A percentile compares a stretch with the other conserved stretches of the same genome.
Evolutionary conservation across 1,140 invertebrate species (phyloP).

Genomic region (Homarus americanus): DNA sequence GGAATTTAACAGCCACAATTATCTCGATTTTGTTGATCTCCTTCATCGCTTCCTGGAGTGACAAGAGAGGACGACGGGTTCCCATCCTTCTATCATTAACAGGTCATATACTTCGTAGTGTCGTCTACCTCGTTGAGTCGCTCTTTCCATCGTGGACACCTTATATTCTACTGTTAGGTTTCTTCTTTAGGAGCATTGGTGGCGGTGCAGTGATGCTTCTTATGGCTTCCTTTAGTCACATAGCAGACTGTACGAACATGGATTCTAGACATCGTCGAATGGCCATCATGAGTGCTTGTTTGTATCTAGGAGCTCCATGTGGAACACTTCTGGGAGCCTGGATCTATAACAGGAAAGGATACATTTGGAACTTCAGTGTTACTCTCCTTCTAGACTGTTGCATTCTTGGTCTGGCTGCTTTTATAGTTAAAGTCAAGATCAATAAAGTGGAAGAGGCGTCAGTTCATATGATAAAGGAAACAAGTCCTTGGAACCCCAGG

Average conservation of each 20-base stretch:
- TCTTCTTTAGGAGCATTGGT: neutral
- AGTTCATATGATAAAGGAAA: neutral
- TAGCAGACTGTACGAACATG: neutral
- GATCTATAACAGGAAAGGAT: neutral
- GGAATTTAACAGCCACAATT: neutral
- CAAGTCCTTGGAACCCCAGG: slow-evolving; percentile 20
- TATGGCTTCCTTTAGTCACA: neutral
- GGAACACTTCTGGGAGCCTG: neutral
- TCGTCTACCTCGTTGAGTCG: neutral
- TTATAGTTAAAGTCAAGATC: neutral
- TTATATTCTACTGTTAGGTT: neutral
- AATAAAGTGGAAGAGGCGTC: neutral
- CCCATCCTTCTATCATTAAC: slow-evolving; percentile 26
- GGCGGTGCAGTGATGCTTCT: neutral
- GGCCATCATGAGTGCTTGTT: neutral
- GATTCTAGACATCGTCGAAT: neutral
- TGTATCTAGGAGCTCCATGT: neutral
- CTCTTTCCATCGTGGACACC: neutral
- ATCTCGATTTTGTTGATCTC: slow-evolving; percentile 34
- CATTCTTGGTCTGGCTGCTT: neutral
- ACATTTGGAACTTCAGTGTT: neutral
- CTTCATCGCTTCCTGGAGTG: slow-evolving; percentile 50
- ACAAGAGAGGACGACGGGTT: slow-evolving; percentile 1
- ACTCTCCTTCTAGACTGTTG: neutral
- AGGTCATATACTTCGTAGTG: neutral